These are phyloP conservation scores for Caenorhabditis doughertyi DNA, from an alignment of 2,888 invertebrate species.

Conservation along the genomic window DNA sequence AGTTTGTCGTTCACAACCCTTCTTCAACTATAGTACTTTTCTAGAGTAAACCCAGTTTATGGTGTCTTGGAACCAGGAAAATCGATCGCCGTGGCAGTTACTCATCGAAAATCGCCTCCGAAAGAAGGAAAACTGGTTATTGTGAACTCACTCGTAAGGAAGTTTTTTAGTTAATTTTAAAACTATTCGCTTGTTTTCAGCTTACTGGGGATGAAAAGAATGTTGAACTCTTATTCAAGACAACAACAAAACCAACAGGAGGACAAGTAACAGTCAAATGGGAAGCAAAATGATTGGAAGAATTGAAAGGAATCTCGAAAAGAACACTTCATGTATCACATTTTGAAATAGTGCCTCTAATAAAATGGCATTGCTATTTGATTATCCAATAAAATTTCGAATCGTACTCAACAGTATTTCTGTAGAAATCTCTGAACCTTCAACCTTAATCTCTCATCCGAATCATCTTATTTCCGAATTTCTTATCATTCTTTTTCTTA, in stretches of 20 bases:
- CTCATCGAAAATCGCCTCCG: slow-evolving; percentile 28
- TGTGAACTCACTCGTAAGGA: slow-evolving; percentile 30
- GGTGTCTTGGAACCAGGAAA: slow-evolving; percentile 47
- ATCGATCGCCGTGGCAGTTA: slow-evolving; percentile 28
- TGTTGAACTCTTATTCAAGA: slow-evolving; percentile 15
- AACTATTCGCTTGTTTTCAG: slow-evolving; percentile 8
- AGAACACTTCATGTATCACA: no score
- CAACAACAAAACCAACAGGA: slow-evolving; percentile 24
- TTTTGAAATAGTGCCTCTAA: no score
- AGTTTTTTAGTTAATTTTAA: not conserved
- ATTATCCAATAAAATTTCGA: no score
- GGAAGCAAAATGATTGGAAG: slow-evolving; percentile 15
- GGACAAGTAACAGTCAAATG: slow-evolving; percentile 24
- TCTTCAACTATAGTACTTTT: not conserved
- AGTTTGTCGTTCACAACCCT: not conserved
- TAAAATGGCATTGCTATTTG: no score
- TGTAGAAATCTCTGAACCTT: slow-evolving; percentile 5
- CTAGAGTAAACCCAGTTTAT: slow-evolving; percentile 43
- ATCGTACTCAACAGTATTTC: not conserved
- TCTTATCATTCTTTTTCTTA: not conserved
- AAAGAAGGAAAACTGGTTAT: slow-evolving; percentile 46
- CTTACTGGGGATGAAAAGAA: slow-evolving; percentile 39
- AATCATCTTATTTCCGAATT: not conserved
- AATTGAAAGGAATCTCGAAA: not conserved
- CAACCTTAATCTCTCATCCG: slow-evolving; percentile 5